A percentile compares a stretch with the other conserved stretches of the same genome.
Evolutionary conservation across 2,113 vertebrate species (phyloP).

Genomic region (Brienomyrus brachyistius): DNA sequence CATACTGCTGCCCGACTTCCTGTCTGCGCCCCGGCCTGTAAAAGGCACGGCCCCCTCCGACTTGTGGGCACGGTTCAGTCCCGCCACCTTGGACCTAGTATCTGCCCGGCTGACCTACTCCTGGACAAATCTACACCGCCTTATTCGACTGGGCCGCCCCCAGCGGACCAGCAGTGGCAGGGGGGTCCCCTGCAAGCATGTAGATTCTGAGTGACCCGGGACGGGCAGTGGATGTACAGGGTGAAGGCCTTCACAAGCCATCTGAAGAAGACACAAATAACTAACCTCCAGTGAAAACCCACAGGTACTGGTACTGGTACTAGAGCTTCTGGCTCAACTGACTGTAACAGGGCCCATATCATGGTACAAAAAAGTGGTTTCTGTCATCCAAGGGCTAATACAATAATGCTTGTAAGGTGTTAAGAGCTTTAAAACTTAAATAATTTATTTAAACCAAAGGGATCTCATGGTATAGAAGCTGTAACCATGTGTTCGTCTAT

Average conservation of each 20-base stretch:
- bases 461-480: not conserved
- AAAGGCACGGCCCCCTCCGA: slow-evolving; percentile 62
- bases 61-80: slow-evolving; percentile 56
- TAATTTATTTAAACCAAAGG: slow-evolving; percentile 3
- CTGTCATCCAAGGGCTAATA: not conserved
- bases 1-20: slow-evolving; percentile 48
- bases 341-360: not conserved
- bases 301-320: not conserved
- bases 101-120: slow-evolving; percentile 62
- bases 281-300: not conserved
- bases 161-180: not conserved
- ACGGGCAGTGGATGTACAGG: not conserved
- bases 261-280: slow-evolving; percentile 7
- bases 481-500: not conserved
- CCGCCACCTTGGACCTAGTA: slow-evolving; percentile 47
- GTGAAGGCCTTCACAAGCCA: not conserved
- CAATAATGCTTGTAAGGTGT: not conserved
- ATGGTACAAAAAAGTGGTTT: not conserved
- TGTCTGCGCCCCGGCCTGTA: slow-evolving; percentile 63
- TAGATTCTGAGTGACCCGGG: slow-evolving; percentile 4
- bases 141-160: slow-evolving; percentile 57
- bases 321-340: not conserved
- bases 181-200: slow-evolving; percentile 10
- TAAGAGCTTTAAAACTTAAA: not conserved
- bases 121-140: slow-evolving; percentile 64